Conservation (phyloP, 2,797 vertebrate genomes). For the Steatocranus sp. region DNA sequence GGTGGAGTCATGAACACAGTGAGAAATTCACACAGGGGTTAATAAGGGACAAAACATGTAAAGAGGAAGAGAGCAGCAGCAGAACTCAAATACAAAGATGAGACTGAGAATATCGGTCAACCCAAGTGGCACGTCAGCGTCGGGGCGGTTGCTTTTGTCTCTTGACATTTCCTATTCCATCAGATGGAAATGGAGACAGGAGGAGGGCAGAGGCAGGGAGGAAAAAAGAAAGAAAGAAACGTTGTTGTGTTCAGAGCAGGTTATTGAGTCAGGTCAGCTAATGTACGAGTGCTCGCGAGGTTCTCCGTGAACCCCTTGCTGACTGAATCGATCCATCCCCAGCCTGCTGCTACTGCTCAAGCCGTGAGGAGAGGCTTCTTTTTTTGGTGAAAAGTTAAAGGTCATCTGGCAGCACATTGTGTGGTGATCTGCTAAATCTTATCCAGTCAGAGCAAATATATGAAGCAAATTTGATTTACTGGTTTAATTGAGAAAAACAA, state of each 20-base stretch:
- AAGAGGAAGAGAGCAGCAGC: neutral
- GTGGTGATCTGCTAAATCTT: conserved; percentile 1
- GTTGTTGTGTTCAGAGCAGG: neutral
- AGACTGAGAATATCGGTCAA: neutral
- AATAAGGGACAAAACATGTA: neutral
- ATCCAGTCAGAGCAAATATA: conserved; percentile 20
- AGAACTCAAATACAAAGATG: neutral
- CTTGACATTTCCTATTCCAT: conserved; percentile 36
- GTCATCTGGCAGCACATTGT: conserved; percentile 17
- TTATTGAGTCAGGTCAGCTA: conserved; percentile 51
- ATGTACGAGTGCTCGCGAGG: conserved; percentile 20
- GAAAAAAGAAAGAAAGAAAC: neutral
- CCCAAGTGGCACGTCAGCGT: neutral
- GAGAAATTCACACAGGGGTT: neutral
- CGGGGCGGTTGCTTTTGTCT: conserved; percentile 4
- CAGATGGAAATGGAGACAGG: conserved; percentile 22
- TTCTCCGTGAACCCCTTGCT: neutral
- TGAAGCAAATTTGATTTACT: conserved; percentile 19
- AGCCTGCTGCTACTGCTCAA: neutral
- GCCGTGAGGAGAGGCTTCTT: neutral
- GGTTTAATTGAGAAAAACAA: neutral
- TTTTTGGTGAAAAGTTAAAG: conserved; percentile 28
- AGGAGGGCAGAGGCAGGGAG: neutral
- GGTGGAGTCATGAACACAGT: neutral
- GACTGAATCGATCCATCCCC: conserved; percentile 2